Evolutionary conservation across 2,888 invertebrate genomes (phyloP).

Genomic region (Dyspetes luteomarginatus): DNA sequence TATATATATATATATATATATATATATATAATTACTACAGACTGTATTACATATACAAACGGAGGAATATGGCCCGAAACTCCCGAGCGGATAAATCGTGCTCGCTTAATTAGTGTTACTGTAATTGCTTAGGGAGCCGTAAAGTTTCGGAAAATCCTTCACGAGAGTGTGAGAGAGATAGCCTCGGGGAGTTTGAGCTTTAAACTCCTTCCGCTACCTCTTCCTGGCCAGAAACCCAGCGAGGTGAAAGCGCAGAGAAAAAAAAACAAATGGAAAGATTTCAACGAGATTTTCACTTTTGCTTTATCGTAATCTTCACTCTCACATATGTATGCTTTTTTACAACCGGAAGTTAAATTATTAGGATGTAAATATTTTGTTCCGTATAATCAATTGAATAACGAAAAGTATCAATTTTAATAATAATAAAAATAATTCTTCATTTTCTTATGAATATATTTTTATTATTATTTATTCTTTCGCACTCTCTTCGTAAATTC

Average conservation of each 20-base stretch:
- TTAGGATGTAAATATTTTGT: too few relatives aligned
- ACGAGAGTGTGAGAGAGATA: background rate
- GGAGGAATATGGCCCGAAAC: background rate
- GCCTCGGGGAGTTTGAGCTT: slow-evolving; percentile 19
- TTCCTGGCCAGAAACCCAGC: background rate
- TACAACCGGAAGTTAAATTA: background rate
- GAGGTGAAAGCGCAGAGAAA: background rate
- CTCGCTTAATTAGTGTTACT: slow-evolving; percentile 54
- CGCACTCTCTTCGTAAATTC: too few relatives aligned
- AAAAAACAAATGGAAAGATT: background rate
- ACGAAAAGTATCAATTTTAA: too few relatives aligned
- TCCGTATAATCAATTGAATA: too few relatives aligned
- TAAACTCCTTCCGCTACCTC: slow-evolving; percentile 9
- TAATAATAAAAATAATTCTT: background rate
- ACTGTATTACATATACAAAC: slow-evolving; percentile 33
- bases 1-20: background rate
- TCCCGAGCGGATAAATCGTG: slow-evolving; percentile 50
- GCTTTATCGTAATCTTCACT: background rate
- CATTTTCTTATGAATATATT: background rate
- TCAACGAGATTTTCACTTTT: background rate
- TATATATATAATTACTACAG: background rate
- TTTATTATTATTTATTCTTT: background rate
- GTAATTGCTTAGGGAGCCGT: slow-evolving; percentile 47
- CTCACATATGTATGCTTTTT: background rate
- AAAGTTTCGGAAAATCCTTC: slow-evolving; percentile 46